Conservation (phyloP, 1,140 invertebrate species). For the Tribolium madens region DNA sequence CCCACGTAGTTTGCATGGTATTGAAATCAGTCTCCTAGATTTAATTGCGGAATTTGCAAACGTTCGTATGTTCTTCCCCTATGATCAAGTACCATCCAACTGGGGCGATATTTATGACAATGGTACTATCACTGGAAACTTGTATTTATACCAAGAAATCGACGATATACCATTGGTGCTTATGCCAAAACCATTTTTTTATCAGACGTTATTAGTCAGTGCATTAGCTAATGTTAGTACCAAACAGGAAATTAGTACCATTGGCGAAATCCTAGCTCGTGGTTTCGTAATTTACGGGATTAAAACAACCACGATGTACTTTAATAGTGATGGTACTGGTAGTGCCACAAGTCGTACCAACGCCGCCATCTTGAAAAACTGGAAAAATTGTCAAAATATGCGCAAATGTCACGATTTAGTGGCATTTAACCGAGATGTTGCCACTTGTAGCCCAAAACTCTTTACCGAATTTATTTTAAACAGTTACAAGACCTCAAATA, state of each 20-base stretch:
- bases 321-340: not conserved
- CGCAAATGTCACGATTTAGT: slow-evolving; percentile 46
- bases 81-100: slow-evolving; percentile 6
- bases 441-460: slow-evolving; percentile 35
- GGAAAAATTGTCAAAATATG: slow-evolving; percentile 11
- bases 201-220: slow-evolving; percentile 50
- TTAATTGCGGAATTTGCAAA: slow-evolving; percentile 44
- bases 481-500: slow-evolving; percentile 38
- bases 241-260: slow-evolving; percentile 43
- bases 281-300: not conserved
- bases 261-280: slow-evolving; percentile 44
- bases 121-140: slow-evolving; percentile 48
- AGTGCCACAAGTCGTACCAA: not conserved
- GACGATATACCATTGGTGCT: too few relatives aligned
- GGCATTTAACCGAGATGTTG: slow-evolving; percentile 20
- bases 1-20: slow-evolving; percentile 18
- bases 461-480: slow-evolving; percentile 46
- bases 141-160: too few relatives aligned
- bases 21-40: slow-evolving; percentile 54
- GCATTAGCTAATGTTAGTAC: slow-evolving; percentile 41
- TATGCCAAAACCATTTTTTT: too few relatives aligned
- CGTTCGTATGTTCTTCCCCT: slow-evolving; percentile 48
- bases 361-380: slow-evolving; percentile 26
- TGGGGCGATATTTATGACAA: slow-evolving; percentile 49
- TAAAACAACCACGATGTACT: not conserved